These are phyloP conservation scores for Drosophila paracracens DNA, from an alignment of 2,888 invertebrate species.

Conservation along the genomic window DNA sequence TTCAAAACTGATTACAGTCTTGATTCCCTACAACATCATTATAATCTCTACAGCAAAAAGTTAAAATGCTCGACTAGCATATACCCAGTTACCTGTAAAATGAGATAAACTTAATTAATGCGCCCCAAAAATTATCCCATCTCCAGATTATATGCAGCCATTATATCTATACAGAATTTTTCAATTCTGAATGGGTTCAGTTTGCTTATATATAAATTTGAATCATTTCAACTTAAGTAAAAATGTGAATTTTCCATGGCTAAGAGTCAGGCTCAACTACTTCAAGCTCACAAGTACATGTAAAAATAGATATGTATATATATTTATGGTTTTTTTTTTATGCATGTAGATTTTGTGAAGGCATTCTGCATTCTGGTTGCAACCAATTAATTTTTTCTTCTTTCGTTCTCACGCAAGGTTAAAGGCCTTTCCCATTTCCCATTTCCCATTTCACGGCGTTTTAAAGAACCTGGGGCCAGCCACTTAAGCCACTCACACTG, in stretches of 20 bases:
- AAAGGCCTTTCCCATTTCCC: conserved; percentile 49
- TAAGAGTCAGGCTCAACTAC: background rate
- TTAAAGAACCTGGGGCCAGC: conserved; percentile 38
- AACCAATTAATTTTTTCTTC: conserved; percentile 27
- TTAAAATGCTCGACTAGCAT: background rate
- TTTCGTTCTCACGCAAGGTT: conserved; percentile 44
- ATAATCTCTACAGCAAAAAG: background rate
- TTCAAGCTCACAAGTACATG: conserved; percentile 6
- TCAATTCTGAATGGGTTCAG: background rate
- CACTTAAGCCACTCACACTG: conserved; percentile 49
- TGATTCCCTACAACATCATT: background rate
- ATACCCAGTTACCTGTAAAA: background rate
- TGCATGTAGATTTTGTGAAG: background rate
- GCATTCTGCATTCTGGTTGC: conserved; percentile 27
- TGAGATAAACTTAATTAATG: background rate
- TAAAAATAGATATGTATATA: background rate
- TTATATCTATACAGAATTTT: background rate
- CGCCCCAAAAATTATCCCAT: background rate
- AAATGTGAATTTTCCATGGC: conserved; percentile 1
- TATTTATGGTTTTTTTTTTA: background rate
- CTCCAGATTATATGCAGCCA: background rate
- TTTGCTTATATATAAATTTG: background rate
- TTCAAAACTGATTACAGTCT: conserved; percentile 14
- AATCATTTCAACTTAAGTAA: background rate
- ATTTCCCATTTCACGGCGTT: conserved; percentile 59